Percentiles rank a stretch among this genome's conserved stretches.
Evolutionary conservation across 2,113 vertebrate species (phyloP).

Genomic region (Microtus oregoni): DNA sequence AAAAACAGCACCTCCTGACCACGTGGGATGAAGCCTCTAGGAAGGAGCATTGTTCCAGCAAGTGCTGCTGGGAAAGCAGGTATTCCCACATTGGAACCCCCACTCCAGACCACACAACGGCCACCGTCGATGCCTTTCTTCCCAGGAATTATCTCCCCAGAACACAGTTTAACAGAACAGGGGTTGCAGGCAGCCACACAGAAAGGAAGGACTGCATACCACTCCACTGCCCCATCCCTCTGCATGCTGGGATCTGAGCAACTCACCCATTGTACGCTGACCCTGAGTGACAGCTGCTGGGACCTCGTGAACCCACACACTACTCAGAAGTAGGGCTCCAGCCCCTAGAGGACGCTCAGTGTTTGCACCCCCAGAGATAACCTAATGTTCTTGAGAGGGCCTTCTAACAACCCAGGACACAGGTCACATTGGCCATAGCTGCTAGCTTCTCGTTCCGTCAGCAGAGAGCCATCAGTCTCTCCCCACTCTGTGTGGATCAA

Average conservation of each 20-base stretch:
- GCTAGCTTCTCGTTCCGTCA: neutral
- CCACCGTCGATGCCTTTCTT: neutral
- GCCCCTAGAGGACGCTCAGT: neutral
- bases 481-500: neutral
- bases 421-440: neutral
- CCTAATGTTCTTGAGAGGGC: neutral
- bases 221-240: neutral
- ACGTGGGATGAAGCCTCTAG: rapidly evolving
- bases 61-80: rapidly evolving
- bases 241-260: neutral
- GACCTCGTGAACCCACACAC: neutral
- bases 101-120: neutral
- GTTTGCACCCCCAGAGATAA: neutral
- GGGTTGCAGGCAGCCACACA: rapidly evolving
- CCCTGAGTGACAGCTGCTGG: neutral
- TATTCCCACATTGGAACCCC: rapidly evolving
- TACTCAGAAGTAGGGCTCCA: rapidly evolving
- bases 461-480: neutral
- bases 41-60: rapidly evolving
- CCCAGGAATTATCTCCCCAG: rapidly evolving
- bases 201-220: rapidly evolving
- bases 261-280: rapidly evolving
- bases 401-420: neutral
- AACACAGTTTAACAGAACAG: neutral
- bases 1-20: neutral